phyloP scores from a whole-genome alignment of 2,797 vertebrate genomes.

The Amblyopsis hoosieri region DNA sequence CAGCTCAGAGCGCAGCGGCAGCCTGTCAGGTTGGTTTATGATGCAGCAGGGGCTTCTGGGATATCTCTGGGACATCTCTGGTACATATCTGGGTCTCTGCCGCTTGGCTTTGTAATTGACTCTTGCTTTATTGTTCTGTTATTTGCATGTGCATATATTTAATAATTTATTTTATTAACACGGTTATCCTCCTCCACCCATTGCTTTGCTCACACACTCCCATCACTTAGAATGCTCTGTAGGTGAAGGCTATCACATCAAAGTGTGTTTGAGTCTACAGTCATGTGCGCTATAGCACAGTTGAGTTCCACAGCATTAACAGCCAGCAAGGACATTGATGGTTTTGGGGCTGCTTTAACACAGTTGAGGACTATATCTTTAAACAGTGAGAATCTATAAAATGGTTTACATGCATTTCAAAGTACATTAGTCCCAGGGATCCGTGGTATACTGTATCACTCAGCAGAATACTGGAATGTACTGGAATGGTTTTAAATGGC shows the following conservation, averaged over 20 bases:
- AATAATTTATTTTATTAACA: constrained; percentile 38
- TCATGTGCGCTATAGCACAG: not conserved
- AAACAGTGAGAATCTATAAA: not conserved
- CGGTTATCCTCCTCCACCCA: constrained; percentile 34
- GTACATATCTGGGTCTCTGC: constrained; percentile 52
- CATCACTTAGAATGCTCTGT: constrained; percentile 30
- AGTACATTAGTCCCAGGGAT: too few species aligned
- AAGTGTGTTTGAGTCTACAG: not conserved
- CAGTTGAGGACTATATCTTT: not conserved
- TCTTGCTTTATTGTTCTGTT: constrained; percentile 61
- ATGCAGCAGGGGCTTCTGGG: constrained; percentile 36
- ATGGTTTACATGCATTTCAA: too few species aligned
- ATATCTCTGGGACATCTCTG: constrained; percentile 34
- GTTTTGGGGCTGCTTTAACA: too few species aligned
- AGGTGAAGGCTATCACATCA: constrained; percentile 9
- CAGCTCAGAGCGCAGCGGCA: constrained; percentile 99
- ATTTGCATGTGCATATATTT: constrained; percentile 69
- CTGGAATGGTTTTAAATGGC: too few species aligned
- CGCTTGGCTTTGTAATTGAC: constrained; percentile 59
- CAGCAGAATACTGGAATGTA: too few species aligned
- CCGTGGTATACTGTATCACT: too few species aligned
- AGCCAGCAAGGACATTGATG: too few species aligned
- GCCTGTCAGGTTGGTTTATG: constrained; percentile 98
- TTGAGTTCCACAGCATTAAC: too few species aligned
- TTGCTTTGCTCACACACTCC: constrained; percentile 37